Percentiles rank a stretch among this genome's conserved stretches.
phyloP scores from a whole-genome alignment of 2,888 invertebrate genomes.

The Zaprionus lineosus region DNA sequence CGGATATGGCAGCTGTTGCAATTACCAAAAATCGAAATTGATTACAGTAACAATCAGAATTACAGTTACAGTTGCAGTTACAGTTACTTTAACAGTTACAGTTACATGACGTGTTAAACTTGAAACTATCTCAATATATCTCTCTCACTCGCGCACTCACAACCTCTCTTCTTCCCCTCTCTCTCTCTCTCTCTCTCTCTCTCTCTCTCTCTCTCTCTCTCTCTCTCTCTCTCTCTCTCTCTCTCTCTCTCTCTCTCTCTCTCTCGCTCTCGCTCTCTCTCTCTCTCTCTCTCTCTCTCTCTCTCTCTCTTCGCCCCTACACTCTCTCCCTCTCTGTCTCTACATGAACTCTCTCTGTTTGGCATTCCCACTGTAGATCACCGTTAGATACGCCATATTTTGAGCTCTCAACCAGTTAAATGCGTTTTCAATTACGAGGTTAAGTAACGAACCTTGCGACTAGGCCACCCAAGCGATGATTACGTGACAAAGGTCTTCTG shows the following conservation, averaged over 20 bases:
- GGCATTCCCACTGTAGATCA: constrained; percentile 14
- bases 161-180: background rate
- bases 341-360: constrained; percentile 3
- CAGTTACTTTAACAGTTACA: constrained; percentile 18
- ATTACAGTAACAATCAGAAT: constrained; percentile 57
- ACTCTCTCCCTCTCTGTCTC: background rate
- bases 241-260: constrained; percentile 1
- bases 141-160: background rate
- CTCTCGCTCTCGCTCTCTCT: background rate
- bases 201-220: background rate
- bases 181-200: constrained; percentile 3
- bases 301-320: background rate
- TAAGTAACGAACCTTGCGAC: constrained; percentile 57
- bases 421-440: constrained; percentile 58
- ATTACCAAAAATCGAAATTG: constrained; percentile 73
- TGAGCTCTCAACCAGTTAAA: constrained; percentile 10
- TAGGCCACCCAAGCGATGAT: constrained; percentile 53
- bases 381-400: constrained; percentile 38
- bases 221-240: background rate
- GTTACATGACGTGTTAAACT: constrained; percentile 55
- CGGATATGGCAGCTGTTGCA: constrained; percentile 31
- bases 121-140: constrained; percentile 27
- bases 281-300: background rate
- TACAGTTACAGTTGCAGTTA: too few species aligned
- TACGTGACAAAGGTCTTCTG: constrained; percentile 43